Evolutionary conservation across 1,140 invertebrate genomes (phyloP), one percentile per base, ranked within the genome.

Genomic region (Hyphantria cunea): DNA sequence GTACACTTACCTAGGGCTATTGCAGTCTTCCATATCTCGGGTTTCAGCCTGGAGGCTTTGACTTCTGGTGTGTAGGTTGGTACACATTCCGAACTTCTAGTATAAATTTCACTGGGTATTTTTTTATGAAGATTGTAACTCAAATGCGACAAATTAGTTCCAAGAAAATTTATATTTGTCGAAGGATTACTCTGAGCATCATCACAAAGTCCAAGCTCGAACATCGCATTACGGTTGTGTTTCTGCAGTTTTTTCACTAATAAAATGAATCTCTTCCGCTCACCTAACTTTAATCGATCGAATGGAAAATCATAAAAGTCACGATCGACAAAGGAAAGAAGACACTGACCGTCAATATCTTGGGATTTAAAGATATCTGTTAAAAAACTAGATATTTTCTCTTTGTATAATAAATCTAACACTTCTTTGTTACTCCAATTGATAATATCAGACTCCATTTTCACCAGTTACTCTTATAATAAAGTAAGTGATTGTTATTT

Each of bases 21-120:
- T 53, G 89, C 89, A 67, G 91, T 90, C 78, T 92, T 92, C 91
- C 91, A 92, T 51, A 92, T 78, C 68, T 92, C 91, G 51, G 91
- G 89, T 70, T 84, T 92, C 49, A 92, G 74, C 76, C 76, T 88
- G 39, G 91, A 92, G 58, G 91, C 89, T 66, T 86, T 87, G 6
- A 85, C 80, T 51, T 92, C 90, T 64, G 82, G 75, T 17, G 79
- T 71, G 56, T 82, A 90, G 64, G 72, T 86, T 5, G 78, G 68
- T 33, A 90, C 76, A 64, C 68, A 82, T 60, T 91, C 89, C 41
- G 77, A 66, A 65, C 79, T 89, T 52, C 72, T 76, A 39, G 64
- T 68, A 64, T 80, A 84, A 13, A 84, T 58, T 51, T 89, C 85
- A 77, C 61, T 80, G 51, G 82, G 82, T 55, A 83, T 67, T 66